Evolutionary conservation across 2,113 vertebrate species (phyloP), one percentile per base, ranked within the genome.

Genomic region (Chionis minor): DNA sequence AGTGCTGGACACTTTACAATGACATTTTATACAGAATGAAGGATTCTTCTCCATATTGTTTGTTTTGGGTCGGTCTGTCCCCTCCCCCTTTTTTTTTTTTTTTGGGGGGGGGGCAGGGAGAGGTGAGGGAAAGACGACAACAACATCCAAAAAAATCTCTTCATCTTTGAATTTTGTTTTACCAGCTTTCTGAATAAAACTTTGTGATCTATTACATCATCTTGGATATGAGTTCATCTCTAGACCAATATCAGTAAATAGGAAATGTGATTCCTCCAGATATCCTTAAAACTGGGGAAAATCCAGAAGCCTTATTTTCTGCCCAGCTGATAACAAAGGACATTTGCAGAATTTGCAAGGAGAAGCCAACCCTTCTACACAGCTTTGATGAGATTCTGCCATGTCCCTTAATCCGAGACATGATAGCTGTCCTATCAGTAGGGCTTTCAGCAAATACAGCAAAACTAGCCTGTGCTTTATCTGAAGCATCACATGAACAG

Each of bases 171-270:
- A 88, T 77, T 90, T 77, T 92, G 44, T 90, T 96, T 93, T 74
- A 73, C 19, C 28, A 88, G 63, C 45, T 93, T 94, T 94, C 42
- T 23, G 86, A 87, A 49, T 87, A 96, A 87, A 97, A 66, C 33
- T 63, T 95, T 62, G 86, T 86, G 56, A 96, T 75, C 38, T 87
- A 35, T 88, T 92, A 49, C 73, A 82, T 92, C 52, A 91, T 71
- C n/a, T 58, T 70, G 83, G 82, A 95, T 94, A 79, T 32, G 52
- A 95, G 30, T 90, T 95, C 78, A 92, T 88, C 59, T 87, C 38
- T 49, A 93, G 95, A 94, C 81, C 45, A 96, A 16, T 89, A 95
- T 49, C 44, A 83, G 69, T 74, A 86, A 95, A 74, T 58, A 93
- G 52, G 16, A 63, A 92, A 89, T 74, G 49, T 49, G 52, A 95